These are phyloP conservation scores for Teleiodes luculella DNA, from an alignment of 2,888 invertebrate genomes.

Conservation along the genomic window DNA sequence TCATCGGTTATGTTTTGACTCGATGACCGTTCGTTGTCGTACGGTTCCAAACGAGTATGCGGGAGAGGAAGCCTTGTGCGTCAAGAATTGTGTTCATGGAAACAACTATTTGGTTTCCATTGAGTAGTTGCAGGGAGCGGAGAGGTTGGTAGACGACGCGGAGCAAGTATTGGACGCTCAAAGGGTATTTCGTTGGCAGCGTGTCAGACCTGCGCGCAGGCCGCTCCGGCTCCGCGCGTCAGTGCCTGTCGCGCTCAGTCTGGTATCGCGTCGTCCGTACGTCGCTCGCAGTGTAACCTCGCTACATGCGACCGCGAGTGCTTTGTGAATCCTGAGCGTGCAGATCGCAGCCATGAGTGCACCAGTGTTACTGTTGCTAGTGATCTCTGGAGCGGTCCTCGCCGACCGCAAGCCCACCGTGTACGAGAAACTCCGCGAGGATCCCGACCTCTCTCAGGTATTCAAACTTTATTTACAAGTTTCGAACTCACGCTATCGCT, in stretches of 20 bases:
- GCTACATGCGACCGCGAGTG: slow-evolving; percentile 62
- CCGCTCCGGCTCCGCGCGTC: slow-evolving; percentile 32
- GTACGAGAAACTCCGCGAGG: slow-evolving; percentile 81
- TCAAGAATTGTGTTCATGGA: slow-evolving; percentile 24
- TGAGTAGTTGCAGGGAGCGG: too few relatives aligned
- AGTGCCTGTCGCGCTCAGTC: slow-evolving; percentile 55
- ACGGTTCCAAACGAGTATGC: slow-evolving; percentile 39
- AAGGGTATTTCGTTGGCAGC: background rate
- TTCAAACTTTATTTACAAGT: slow-evolving; percentile 45
- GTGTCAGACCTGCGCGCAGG: background rate
- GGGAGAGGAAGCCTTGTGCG: slow-evolving; percentile 49
- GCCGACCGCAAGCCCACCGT: slow-evolving; percentile 73
- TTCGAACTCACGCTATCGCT: slow-evolving; percentile 7
- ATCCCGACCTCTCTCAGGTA: slow-evolving; percentile 84
- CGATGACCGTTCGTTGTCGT: slow-evolving; percentile 50
- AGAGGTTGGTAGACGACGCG: too few relatives aligned
- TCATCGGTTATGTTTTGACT: slow-evolving; percentile 56
- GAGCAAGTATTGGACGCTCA: background rate
- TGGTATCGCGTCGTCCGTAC: slow-evolving; percentile 55
- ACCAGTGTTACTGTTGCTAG: slow-evolving; percentile 64
- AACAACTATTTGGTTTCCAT: background rate
- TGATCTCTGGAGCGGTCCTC: slow-evolving; percentile 46
- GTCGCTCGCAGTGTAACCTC: slow-evolving; percentile 39
- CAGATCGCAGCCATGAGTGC: slow-evolving; percentile 56
- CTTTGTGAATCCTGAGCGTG: slow-evolving; percentile 39